A percentile compares a stretch with the other conserved stretches of the same genome.
phyloP scores from a whole-genome alignment of 2,888 invertebrate genomes.

The Magallana nippona region DNA sequence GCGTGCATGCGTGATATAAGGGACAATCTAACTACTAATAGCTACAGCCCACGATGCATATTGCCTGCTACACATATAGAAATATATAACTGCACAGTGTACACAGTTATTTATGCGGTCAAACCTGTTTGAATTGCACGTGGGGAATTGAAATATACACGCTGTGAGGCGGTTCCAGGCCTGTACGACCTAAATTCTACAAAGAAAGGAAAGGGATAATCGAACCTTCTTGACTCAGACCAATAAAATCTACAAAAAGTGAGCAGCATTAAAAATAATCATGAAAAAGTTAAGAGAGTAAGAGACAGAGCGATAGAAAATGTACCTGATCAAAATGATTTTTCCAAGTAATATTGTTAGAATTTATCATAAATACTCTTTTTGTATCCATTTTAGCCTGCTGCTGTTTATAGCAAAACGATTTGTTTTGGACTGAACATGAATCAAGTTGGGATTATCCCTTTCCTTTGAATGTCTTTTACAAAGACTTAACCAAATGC shows the following conservation, averaged over 20 bases:
- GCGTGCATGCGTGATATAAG: constrained; percentile 26
- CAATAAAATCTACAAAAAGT: constrained; percentile 17
- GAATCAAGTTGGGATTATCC: constrained; percentile 18
- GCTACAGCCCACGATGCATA: constrained; percentile 15
- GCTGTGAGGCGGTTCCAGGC: constrained; percentile 70
- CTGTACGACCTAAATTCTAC: constrained; percentile 75
- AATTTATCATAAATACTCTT: constrained; percentile 20
- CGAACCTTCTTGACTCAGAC: constrained; percentile 41
- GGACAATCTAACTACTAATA: constrained; percentile 15
- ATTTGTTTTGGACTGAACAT: background rate
- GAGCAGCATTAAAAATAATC: constrained; percentile 6
- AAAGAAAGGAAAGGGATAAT: constrained; percentile 70
- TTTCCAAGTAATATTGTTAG: background rate
- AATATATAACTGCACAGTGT: background rate
- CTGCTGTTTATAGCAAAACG: background rate
- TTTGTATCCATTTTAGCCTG: constrained; percentile 42
- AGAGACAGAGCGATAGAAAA: background rate
- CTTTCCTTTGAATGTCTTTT: constrained; percentile 32
- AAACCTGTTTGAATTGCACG: constrained; percentile 76
- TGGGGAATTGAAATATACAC: constrained; percentile 77
- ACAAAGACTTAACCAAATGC: constrained; percentile 1
- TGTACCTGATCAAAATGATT: constrained; percentile 31
- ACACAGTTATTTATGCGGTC: constrained; percentile 45
- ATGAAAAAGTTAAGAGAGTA: background rate
- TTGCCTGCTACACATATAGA: constrained; percentile 8